These are phyloP conservation scores for Porites australiensis DNA, from an alignment of 64 coral and sea anemone species.

Conservation along the genomic window DNA sequence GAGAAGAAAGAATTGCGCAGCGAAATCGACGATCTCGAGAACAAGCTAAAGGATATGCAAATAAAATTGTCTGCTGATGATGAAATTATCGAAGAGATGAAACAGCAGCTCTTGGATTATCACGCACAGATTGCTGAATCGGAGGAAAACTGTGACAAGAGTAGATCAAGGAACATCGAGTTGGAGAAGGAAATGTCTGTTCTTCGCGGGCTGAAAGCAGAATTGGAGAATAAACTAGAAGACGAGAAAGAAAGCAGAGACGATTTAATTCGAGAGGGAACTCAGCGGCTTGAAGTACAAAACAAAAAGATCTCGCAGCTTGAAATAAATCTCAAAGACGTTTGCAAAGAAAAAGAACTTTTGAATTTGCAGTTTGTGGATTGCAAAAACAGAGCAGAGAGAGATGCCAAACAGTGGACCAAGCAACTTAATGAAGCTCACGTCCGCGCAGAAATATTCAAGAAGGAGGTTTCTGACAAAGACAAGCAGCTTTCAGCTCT, in stretches of 20 bases:
- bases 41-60: constrained; percentile 70
- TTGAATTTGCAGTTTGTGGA: constrained; percentile 57
- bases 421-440: constrained; percentile 70
- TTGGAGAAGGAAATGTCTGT: constrained; percentile 65
- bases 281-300: constrained; percentile 60
- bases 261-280: constrained; percentile 45
- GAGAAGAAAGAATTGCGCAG: constrained; percentile 46
- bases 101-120: constrained; percentile 31
- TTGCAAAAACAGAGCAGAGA: constrained; percentile 64
- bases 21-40: constrained; percentile 54
- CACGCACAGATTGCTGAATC: constrained; percentile 3
- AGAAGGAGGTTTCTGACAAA: constrained; percentile 74
- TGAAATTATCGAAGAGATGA: constrained; percentile 47
- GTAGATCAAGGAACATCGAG: constrained; percentile 46
- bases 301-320: constrained; percentile 54
- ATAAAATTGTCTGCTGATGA: constrained; percentile 50
- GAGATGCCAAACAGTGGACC: constrained; percentile 48
- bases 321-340: constrained; percentile 74
- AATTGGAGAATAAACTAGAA: constrained; percentile 56
- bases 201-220: constrained; percentile 24
- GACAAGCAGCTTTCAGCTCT: constrained; percentile 56
- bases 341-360: constrained; percentile 71
- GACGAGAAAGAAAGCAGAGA: constrained; percentile 78
- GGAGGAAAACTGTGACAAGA: constrained; percentile 26
- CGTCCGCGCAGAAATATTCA: constrained; percentile 55